A percentile compares a stretch with the other conserved stretches of the same genome.
These are phyloP conservation scores for Drosophila fulvimacula DNA, from an alignment of 2,888 invertebrate genomes.

Conservation along the genomic window DNA sequence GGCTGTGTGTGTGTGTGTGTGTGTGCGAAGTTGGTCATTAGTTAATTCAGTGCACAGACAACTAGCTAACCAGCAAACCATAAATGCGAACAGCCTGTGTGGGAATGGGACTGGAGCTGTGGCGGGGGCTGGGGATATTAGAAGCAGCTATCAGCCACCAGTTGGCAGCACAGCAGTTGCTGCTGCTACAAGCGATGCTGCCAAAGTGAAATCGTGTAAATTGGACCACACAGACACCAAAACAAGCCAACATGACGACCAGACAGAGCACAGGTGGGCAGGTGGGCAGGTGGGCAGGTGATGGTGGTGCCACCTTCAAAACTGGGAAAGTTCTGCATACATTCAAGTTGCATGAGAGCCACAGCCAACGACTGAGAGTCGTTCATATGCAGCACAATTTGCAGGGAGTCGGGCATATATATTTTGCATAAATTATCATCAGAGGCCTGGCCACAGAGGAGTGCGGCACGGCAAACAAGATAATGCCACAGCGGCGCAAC, in stretches of 20 bases:
- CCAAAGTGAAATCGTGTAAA: slow-evolving; percentile 79
- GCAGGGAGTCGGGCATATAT: slow-evolving; percentile 49
- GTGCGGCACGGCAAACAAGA: slow-evolving; percentile 70
- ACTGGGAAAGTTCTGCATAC: slow-evolving; percentile 53
- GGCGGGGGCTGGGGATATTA: slow-evolving; percentile 36
- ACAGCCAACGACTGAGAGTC: slow-evolving; percentile 15
- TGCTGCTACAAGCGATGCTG: slow-evolving; percentile 34
- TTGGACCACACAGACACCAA: slow-evolving; percentile 76
- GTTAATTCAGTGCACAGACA: slow-evolving; percentile 75
- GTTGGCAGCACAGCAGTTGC: slow-evolving; percentile 27
- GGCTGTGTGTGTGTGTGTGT: slow-evolving; percentile 23
- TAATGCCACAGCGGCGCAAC: slow-evolving; percentile 75
- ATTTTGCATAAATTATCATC: slow-evolving; percentile 78
- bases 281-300: not conserved
- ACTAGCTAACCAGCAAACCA: slow-evolving; percentile 67
- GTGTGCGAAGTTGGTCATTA: slow-evolving; percentile 70
- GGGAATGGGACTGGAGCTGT: slow-evolving; percentile 1
- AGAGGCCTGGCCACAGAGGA: slow-evolving; percentile 31
- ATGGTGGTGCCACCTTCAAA: slow-evolving; percentile 44
- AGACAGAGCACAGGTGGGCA: slow-evolving; percentile 22
- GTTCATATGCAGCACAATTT: slow-evolving; percentile 13
- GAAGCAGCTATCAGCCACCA: slow-evolving; percentile 50
- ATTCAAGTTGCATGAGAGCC: slow-evolving; percentile 37
- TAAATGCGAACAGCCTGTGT: slow-evolving; percentile 56
- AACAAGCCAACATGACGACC: slow-evolving; percentile 51